phyloP scores from a whole-genome alignment of 2,888 invertebrate genomes.

The Mythimna lalbum region DNA sequence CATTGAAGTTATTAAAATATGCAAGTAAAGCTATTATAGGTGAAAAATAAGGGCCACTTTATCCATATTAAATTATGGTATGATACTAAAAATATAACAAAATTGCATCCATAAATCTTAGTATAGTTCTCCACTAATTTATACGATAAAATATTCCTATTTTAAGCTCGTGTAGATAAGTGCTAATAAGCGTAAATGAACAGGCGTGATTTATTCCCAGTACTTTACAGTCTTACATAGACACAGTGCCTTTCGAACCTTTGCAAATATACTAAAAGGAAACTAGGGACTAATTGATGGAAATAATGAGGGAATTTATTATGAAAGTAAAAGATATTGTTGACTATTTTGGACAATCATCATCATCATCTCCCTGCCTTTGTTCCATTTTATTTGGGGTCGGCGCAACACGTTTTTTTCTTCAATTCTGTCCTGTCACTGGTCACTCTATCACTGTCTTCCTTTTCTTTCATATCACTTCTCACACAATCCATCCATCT shows the following conservation, averaged over 20 bases:
- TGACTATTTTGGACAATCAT: not conserved
- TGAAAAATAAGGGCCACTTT: constrained; percentile 11
- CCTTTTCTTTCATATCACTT: too few relatives aligned
- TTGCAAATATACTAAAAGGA: constrained; percentile 19
- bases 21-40: not conserved
- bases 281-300: constrained; percentile 7
- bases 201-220: constrained; percentile 53
- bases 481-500: too few relatives aligned
- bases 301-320: constrained; percentile 22
- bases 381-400: too few relatives aligned
- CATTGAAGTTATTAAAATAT: not conserved
- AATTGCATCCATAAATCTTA: constrained; percentile 60
- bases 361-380: not conserved
- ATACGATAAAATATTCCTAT: constrained; percentile 57
- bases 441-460: too few relatives aligned
- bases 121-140: constrained; percentile 54
- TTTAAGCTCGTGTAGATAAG: constrained; percentile 47
- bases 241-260: constrained; percentile 31
- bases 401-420: too few relatives aligned
- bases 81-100: constrained; percentile 53
- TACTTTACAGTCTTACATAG: constrained; percentile 38
- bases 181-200: constrained; percentile 58
- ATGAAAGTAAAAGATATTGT: not conserved
- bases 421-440: too few relatives aligned
- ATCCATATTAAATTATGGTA: constrained; percentile 30